These are phyloP conservation scores for Raja brachyura DNA, from an alignment of 2,113 vertebrate species.

Conservation along the genomic window DNA sequence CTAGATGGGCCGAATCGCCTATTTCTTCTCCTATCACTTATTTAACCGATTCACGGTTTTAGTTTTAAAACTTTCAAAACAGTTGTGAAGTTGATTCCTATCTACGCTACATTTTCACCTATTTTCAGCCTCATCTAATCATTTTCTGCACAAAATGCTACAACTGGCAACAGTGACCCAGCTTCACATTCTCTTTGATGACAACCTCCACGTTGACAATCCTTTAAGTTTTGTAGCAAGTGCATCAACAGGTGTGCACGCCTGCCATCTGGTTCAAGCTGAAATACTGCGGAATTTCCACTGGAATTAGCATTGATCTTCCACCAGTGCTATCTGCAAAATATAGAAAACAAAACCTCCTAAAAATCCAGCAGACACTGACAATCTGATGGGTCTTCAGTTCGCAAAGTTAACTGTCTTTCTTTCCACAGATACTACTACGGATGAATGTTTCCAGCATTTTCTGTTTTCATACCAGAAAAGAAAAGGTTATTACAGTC, in stretches of 20 bases:
- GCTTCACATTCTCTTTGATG: background rate
- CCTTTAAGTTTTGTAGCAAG: background rate
- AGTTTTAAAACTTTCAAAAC: background rate
- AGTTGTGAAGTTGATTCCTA: background rate
- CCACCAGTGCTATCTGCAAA: background rate
- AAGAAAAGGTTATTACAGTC: too few relatives aligned
- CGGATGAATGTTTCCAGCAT: too few relatives aligned
- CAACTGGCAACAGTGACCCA: background rate
- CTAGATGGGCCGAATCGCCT: too few relatives aligned
- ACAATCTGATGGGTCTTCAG: too few relatives aligned
- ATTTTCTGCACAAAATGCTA: background rate
- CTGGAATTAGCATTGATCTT: too few relatives aligned
- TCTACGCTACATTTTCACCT: background rate
- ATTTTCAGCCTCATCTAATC: background rate
- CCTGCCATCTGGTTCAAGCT: too few relatives aligned
- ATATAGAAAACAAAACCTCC: background rate
- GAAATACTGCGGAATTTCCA: background rate
- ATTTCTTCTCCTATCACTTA: too few relatives aligned
- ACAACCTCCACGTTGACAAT: background rate
- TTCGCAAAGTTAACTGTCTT: too few relatives aligned
- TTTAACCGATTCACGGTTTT: background rate
- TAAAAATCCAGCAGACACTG: too few relatives aligned
- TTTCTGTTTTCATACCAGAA: too few relatives aligned
- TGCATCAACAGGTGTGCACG: background rate
- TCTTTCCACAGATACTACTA: too few relatives aligned